Base-by-base conservation (phyloP, 2,888 invertebrate genomes). In the Pogonocherus hispidulus region DNA sequence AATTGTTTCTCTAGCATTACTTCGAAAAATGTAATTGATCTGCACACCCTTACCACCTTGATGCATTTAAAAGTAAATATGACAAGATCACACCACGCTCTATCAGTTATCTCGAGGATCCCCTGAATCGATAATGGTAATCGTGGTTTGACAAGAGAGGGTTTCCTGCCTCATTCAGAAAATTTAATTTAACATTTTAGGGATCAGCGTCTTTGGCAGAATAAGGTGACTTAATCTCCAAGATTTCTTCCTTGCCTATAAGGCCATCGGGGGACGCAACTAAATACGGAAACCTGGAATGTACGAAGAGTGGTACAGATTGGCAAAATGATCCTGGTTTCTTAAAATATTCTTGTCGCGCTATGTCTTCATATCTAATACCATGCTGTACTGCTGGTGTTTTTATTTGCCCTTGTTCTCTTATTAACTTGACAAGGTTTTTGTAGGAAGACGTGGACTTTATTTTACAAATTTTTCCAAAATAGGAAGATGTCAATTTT, bases 121-220 rank as follows among this genome's bases (percentile, higher is more conserved):
- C 63, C 63, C 44, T 63, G 63, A 16, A 63, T 63, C 52, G 63
- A 41, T 63, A 63, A 23, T 63, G 20, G 49, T 52, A 63, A 41
- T 52, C 18, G 18, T 63, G 52, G 19, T 47, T 47, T 16, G 46
- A 47, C 19, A 47, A 47, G 9, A 47, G 16, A 19, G 16, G 4
- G 11, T 47, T 18, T 18, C n/a, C 18, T 47, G n/a, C n/a, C 4
- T 47, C 19, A 47, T 47, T 16, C 18, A 47, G 19, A 47, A 47
- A 47, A 18, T 3, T 47, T 6, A 47, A 47, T 19, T 47, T 47
- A n/a, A 19, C n/a, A 5, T 47, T 3, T 3, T 47, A 3, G 5
- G 20, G 46, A 19, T 19, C 6, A 9, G 8, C 46, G 14, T 47
- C 46, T 47, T 47, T 47, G 16, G 46, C 46, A 11, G 46, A 18